Base-by-base conservation (phyloP, 2,888 invertebrate species). In the Melolontha melolontha region DNA sequence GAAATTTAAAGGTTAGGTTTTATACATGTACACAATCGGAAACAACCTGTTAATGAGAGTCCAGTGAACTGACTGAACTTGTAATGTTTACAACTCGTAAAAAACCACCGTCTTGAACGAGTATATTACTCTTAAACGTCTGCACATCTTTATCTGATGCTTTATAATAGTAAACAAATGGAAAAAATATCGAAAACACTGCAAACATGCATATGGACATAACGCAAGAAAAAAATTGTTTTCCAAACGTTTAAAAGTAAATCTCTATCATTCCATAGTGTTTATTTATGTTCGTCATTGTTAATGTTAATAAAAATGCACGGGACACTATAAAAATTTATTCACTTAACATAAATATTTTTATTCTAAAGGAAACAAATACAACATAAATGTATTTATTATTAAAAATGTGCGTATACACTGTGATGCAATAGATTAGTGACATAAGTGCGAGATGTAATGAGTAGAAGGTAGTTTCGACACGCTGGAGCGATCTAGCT, bases 401-500 rank as follows among this genome's bases (percentile, higher is more conserved):
- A 8, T 34, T 34, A 6, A 10, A 34, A 34, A 70, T 49, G 50
- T 11, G 29, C 47, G 29, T 59, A 44, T 57, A 65, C 49, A 65
- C 62, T 51, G 65, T 41, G 59, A 68, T 68, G 51, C 57, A 59
- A 66, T 59, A 52, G 51, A 29, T 12, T 34, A 40, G 29, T 57
- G 49, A 50, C 41, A 41, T 27, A 2, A 5, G 27, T 27, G 44
- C 42, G 27, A 22, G n/a, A 59, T 59, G 47, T 66, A 57, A 66
- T 66, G 66, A 39, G 57, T 44, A 47, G 66, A 49, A 47, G 57
- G 44, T 66, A 67, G 62, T 59, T 27, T 59, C 40, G 75, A 78
- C 82, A 83, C 82, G 79, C 84, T 84, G 84, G 84, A 84, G 81
- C 83, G 83, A 76, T 82, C 79, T 77, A 79, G 80, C 80, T 79